phyloP scores from a whole-genome alignment of 2,113 vertebrate species.

The Urocolius indicus region DNA sequence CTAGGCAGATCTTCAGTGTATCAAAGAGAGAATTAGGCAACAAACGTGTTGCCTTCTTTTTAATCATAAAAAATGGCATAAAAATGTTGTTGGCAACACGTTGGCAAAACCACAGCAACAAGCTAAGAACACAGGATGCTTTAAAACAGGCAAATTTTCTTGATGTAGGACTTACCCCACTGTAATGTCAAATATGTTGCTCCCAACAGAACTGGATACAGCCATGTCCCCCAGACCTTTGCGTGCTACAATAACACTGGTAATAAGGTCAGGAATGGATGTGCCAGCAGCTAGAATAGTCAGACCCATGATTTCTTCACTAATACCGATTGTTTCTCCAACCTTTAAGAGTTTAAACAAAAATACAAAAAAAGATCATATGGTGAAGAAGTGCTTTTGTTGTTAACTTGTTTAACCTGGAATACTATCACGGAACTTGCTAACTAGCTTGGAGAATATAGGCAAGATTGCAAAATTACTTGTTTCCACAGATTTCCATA shows the following conservation, averaged over 20 bases:
- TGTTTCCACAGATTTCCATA: background rate
- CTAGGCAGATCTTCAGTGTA: background rate
- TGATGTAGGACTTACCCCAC: constrained; percentile 85
- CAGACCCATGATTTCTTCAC: constrained; percentile 96
- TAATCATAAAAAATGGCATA: background rate
- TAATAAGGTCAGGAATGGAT: constrained; percentile 96
- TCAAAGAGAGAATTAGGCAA: background rate
- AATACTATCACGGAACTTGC: background rate
- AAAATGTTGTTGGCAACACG: background rate
- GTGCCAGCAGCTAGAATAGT: constrained; percentile 96
- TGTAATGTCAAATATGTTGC: constrained; percentile 97
- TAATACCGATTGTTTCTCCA: constrained; percentile 95
- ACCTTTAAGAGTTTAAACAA: constrained; percentile 79
- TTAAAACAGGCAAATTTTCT: background rate
- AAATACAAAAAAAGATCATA: background rate
- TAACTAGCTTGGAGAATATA: background rate
- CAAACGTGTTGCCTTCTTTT: background rate
- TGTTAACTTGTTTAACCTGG: background rate
- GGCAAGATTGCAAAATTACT: background rate
- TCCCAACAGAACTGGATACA: constrained; percentile 95
- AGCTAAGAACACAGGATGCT: background rate
- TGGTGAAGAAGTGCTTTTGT: background rate
- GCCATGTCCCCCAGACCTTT: constrained; percentile 97
- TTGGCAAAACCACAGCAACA: background rate
- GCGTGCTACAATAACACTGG: constrained; percentile 95